Evolutionary conservation across 1,140 invertebrate species (phyloP), one percentile per base, ranked within the genome.

Genomic region (Conopomorpha cramerella): DNA sequence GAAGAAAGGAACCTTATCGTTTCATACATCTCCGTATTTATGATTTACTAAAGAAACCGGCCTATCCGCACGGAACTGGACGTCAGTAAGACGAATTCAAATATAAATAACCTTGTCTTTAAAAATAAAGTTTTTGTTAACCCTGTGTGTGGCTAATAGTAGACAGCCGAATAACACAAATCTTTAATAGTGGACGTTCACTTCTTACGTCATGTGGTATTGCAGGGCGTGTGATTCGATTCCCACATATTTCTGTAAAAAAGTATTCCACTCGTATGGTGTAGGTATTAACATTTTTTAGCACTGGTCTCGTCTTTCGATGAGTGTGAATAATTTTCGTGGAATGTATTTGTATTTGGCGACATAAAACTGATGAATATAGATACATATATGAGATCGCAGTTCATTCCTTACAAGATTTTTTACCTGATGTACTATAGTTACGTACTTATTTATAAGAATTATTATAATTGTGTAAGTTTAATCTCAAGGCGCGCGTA

Each of bases 21-120:
- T 23, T 23, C 10, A 23, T 23, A 23, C 19, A 23, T 23, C 10
- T 23, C 4, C 4, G 4, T 23, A 23, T 23, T 23, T 23, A 23
- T 10, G 10, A 23, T 23, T 23, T 37, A 32, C 34, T 23, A 17
- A 13, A 27, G 30, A 43, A 35, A 34, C 32, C 12, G 7, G 3
- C 35, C 10, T 10, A 25, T 38, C 33, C 29, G 16, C 27, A n/a
- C 13, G 16, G 16, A 31, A 29, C 15, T 16, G 14, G 27, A 29
- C 40, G 46, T 45, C 42, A 48, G 39, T 32, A 45, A 37, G 27
- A 41, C 25, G 10, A 8, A 36, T 37, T 30, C 34, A 26, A 35
- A 45, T 38, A 38, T 38, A 45, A 40, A 30, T 36, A 51, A 36
- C 43, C 43, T 45, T 48, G 45, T 36, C 26, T 43, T 38, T 43